These are phyloP conservation scores for Chaetura pelagica DNA, from an alignment of 2,113 vertebrate species.

Conservation along the genomic window DNA sequence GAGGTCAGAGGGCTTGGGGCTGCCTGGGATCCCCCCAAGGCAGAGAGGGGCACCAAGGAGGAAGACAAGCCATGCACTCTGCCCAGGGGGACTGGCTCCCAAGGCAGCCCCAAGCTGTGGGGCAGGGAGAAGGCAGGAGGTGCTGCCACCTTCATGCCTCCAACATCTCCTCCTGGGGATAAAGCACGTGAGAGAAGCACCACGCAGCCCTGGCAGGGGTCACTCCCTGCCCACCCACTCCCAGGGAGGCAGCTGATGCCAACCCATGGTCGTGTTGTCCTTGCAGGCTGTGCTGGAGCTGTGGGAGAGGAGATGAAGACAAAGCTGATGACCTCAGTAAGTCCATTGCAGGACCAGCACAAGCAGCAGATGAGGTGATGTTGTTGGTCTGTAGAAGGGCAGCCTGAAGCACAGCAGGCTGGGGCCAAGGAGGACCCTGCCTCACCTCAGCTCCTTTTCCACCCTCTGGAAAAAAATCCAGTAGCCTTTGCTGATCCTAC, in stretches of 20 bases:
- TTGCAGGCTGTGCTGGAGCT: conserved; percentile 10
- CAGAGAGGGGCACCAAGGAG: not conserved
- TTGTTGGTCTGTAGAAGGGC: not conserved
- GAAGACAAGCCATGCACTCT: not conserved
- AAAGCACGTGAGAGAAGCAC: not conserved
- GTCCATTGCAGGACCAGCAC: not conserved
- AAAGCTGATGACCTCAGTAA: not conserved
- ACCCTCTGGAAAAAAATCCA: not conserved
- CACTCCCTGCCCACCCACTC: not conserved
- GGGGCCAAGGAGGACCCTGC: not conserved
- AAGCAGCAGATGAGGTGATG: not conserved
- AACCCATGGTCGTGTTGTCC: not conserved
- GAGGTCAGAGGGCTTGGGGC: not conserved
- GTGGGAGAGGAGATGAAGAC: not conserved
- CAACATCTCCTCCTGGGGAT: not conserved
- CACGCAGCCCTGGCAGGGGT: not conserved
- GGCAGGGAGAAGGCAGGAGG: not conserved
- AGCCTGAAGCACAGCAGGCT: accelerated
- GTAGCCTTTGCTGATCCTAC: not conserved
- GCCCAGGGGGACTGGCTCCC: not conserved
- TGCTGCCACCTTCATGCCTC: not conserved
- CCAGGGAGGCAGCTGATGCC: accelerated
- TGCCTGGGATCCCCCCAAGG: not conserved
- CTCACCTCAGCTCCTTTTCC: not conserved
- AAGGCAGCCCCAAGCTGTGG: accelerated